Evolutionary conservation across 1,140 invertebrate genomes (phyloP).

Genomic region (Lutraria rhynchaena): DNA sequence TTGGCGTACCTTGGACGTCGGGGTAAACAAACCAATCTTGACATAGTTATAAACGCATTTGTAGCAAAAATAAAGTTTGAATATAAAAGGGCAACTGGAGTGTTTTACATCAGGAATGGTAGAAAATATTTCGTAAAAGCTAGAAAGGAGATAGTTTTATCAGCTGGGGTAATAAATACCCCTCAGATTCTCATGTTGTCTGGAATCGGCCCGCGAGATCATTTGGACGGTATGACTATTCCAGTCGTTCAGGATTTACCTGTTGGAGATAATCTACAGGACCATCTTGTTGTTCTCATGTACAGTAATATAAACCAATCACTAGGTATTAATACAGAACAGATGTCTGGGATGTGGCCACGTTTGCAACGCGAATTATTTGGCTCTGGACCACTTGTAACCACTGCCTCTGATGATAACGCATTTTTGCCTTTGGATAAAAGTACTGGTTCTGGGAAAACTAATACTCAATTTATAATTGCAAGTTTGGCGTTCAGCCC

Average conservation of each 20-base stretch:
- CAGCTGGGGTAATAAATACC: constrained; percentile 91
- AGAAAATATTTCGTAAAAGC: constrained; percentile 26
- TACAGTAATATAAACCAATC: neutral
- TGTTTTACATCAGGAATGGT: constrained; percentile 12
- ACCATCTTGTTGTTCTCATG: constrained; percentile 6
- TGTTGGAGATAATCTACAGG: constrained; percentile 33
- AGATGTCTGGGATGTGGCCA: neutral
- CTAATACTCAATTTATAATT: constrained; percentile 28
- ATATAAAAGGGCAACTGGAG: constrained; percentile 34
- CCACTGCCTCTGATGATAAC: constrained; percentile 4
- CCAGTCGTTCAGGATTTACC: constrained; percentile 27
- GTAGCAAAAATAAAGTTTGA: constrained; percentile 7
- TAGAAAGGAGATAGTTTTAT: constrained; percentile 77
- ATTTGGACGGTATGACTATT: constrained; percentile 33
- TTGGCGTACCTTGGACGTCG: neutral
- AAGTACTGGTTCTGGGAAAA: neutral
- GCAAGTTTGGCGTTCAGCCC: neutral
- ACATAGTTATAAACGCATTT: constrained; percentile 3
- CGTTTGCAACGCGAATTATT: constrained; percentile 6
- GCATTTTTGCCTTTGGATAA: constrained; percentile 29
- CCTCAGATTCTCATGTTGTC: constrained; percentile 95
- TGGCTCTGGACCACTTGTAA: constrained; percentile 6
- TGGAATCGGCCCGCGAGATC: constrained; percentile 88
- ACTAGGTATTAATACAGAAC: neutral
- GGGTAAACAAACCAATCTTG: neutral